Base-by-base conservation (phyloP, 1,140 invertebrate genomes). In the Drosophila murphyi region DNA sequence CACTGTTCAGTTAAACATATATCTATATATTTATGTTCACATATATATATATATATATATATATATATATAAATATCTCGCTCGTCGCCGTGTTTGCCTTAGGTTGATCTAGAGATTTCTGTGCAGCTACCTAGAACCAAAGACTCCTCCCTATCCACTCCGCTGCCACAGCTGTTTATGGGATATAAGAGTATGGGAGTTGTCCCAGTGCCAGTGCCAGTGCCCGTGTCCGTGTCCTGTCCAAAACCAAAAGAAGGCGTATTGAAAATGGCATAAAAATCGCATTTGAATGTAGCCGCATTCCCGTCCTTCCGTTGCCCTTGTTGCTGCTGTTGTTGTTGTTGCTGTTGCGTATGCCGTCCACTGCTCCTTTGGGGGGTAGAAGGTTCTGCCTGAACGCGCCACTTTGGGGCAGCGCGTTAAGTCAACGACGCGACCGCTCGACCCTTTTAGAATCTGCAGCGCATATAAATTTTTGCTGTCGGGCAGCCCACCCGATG, bases 191-290 rank as follows among this genome's bases (percentile, higher is more conserved):
- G 51, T 8, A 52, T 43, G 31, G 45, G 37, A 59, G 47, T 2
- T 34, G 48, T 20, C 61, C 45, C 51, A 28, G 39, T 51, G 48
- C 41, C 59, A 61, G 37, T 43, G 10, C 39, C 39, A n/a, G 10
- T n/a, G 10, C 39, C 6, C 10, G 0, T 47, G 57, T 2, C 20
- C 20, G 20, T 20, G 20, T 20, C 20, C 20, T 20, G 20, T 1
- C 20, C 20, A 20, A 20, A 20, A 20, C 61, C 60, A 55, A 54
- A 77, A 37, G 74, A 43, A 62, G 80, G 73, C 64, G 76, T 91
- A 91, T 91, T 83, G 88, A 91, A 80, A 88, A 89, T 89, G 77
- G 87, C 88, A 87, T 82, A 82, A 90, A 90, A 90, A 87, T 90
- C 88, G 88, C 88, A 90, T 90, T 90, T 90, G 88, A 91, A 90